Evolutionary conservation across 2,888 invertebrate species (phyloP).

Genomic region (Hipparchia sbordonii): DNA sequence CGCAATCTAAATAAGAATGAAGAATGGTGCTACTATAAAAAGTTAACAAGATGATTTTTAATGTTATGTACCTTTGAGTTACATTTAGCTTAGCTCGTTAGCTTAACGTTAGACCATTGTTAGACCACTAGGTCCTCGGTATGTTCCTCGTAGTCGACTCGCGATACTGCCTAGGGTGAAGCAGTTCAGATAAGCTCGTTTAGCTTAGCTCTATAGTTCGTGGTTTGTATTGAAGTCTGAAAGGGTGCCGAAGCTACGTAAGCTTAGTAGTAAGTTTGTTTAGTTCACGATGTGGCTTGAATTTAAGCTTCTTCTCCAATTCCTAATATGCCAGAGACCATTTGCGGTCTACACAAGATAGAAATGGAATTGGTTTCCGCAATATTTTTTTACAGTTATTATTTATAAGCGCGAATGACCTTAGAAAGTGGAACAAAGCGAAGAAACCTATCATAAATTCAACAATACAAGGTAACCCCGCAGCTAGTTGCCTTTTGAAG

Average conservation of each 20-base stretch:
- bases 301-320: slow-evolving; percentile 26
- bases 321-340: slow-evolving; percentile 41
- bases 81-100: too few species aligned
- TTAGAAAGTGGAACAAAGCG: slow-evolving; percentile 66
- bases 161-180: too few species aligned
- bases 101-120: too few species aligned
- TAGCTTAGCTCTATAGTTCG: too few species aligned
- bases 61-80: too few species aligned
- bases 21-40: neutral
- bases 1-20: neutral
- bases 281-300: too few species aligned
- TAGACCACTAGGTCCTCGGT: too few species aligned
- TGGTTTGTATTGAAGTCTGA: too few species aligned
- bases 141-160: too few species aligned
- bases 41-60: slow-evolving; percentile 2
- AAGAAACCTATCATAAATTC: slow-evolving; percentile 75
- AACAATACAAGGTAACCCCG: slow-evolving; percentile 75
- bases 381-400: slow-evolving; percentile 61
- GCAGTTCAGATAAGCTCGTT: too few species aligned
- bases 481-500: slow-evolving; percentile 77
- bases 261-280: too few species aligned
- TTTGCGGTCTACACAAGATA: slow-evolving; percentile 47
- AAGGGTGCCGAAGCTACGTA: too few species aligned
- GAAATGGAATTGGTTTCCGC: slow-evolving; percentile 50
- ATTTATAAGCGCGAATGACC: slow-evolving; percentile 67